Conservation (phyloP, 2,888 invertebrate species). For the Dysmachus trigonus region DNA sequence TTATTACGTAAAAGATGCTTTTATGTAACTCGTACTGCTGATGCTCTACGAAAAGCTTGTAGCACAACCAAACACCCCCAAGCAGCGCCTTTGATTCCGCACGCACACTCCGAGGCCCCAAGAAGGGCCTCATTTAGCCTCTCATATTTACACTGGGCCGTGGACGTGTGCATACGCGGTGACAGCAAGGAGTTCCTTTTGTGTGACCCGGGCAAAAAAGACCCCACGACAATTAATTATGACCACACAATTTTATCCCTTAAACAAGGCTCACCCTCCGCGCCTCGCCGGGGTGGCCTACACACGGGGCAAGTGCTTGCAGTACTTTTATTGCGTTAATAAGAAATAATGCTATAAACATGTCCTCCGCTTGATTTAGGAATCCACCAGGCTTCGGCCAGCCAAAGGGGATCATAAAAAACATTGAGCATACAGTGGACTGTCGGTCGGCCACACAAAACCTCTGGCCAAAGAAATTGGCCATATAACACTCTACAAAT, state of each 20-base stretch:
- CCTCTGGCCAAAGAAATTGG: conserved; percentile 44
- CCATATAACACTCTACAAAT: conserved; percentile 46
- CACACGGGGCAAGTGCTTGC: conserved; percentile 33
- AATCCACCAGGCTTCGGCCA: conserved; percentile 50
- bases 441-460: conserved; percentile 27
- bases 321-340: conserved; percentile 61
- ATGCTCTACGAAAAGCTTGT: not conserved
- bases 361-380: conserved; percentile 62
- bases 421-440: conserved; percentile 29
- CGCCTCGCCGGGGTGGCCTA: conserved; percentile 13
- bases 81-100: not conserved
- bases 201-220: conserved; percentile 24
- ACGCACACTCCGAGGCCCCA: conserved; percentile 14
- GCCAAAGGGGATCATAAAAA: conserved; percentile 41
- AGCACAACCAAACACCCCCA: not conserved
- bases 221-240: conserved; percentile 59
- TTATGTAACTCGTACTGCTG: too few relatives aligned
- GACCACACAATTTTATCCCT: conserved; percentile 60
- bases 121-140: not conserved
- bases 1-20: too few relatives aligned
- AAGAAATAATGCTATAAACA: conserved; percentile 62
- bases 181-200: conserved; percentile 27
- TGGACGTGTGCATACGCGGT: conserved; percentile 16
- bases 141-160: not conserved
- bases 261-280: conserved; percentile 22